These are phyloP conservation scores for Coelopa frigida DNA, from an alignment of 1,140 invertebrate genomes.

Conservation along the genomic window DNA sequence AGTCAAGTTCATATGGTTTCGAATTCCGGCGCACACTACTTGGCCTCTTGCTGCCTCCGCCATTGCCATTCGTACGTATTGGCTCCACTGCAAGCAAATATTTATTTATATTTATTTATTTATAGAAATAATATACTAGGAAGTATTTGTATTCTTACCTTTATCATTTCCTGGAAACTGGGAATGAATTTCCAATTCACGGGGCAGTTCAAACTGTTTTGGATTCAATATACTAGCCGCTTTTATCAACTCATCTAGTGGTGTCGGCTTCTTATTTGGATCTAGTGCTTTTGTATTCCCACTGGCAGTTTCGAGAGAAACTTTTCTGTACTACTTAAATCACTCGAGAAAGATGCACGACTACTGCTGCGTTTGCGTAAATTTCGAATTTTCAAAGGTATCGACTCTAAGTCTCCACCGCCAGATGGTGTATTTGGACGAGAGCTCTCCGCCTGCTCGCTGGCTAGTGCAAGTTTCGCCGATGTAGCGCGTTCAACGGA, in stretches of 20 bases:
- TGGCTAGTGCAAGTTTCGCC: background rate
- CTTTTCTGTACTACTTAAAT: slow-evolving; percentile 33
- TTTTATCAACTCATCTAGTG: slow-evolving; percentile 67
- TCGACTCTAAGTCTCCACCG: slow-evolving; percentile 28
- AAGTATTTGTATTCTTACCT: slow-evolving; percentile 38
- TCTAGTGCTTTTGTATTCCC: slow-evolving; percentile 34
- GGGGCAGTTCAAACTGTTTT: slow-evolving; percentile 77
- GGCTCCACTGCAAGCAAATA: slow-evolving; percentile 20
- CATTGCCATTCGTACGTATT: slow-evolving; percentile 25
- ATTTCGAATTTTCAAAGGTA: slow-evolving; percentile 39
- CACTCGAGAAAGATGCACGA: slow-evolving; percentile 20
- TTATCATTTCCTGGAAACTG: slow-evolving; percentile 77
- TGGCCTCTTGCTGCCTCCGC: slow-evolving; percentile 21
- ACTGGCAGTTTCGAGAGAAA: slow-evolving; percentile 30
- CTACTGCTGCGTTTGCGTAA: slow-evolving; percentile 40
- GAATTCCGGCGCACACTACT: slow-evolving; percentile 31
- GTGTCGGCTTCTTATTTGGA: slow-evolving; percentile 49
- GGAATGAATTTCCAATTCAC: slow-evolving; percentile 67
- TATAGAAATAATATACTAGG: background rate
- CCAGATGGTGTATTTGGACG: slow-evolving; percentile 34
- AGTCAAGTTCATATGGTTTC: slow-evolving; percentile 61
- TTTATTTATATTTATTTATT: background rate
- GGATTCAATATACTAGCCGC: slow-evolving; percentile 80
- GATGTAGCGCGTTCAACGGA: slow-evolving; percentile 36
- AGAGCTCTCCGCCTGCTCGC: slow-evolving; percentile 20